Evolutionary conservation across 2,888 invertebrate genomes (phyloP).

Genomic region (Eupithecia centaureata): DNA sequence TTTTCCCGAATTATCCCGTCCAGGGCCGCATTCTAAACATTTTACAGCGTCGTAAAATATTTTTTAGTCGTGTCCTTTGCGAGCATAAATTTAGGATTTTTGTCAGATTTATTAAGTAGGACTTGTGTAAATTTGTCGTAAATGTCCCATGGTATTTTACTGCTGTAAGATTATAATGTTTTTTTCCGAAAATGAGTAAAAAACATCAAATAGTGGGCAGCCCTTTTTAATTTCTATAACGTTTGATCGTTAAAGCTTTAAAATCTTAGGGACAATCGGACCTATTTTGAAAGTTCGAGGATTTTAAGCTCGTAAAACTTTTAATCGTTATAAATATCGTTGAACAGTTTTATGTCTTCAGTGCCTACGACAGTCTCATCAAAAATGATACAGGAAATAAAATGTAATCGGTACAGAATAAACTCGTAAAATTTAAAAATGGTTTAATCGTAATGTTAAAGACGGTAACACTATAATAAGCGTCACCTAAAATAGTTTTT

Average conservation of each 20-base stretch:
- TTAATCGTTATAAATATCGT: conserved; percentile 48
- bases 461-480: conserved; percentile 35
- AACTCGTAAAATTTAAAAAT: conserved; percentile 38
- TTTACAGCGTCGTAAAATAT: conserved; percentile 66
- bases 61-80: conserved; percentile 61
- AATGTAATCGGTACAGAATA: conserved; percentile 39
- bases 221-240: conserved; percentile 59
- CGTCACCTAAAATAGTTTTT: conserved; percentile 35
- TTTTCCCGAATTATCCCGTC: conserved; percentile 67
- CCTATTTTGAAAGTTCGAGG: conserved; percentile 41
- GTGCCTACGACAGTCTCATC: conserved; percentile 39
- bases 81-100: conserved; percentile 74
- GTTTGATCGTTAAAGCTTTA: conserved; percentile 63
- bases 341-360: conserved; percentile 42
- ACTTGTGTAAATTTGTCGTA: conserved; percentile 80
- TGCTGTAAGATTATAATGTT: conserved; percentile 69
- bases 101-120: conserved; percentile 80
- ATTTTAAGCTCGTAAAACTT: conserved; percentile 43
- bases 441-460: conserved; percentile 41
- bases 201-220: conserved; percentile 60
- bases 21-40: conserved; percentile 62
- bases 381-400: conserved; percentile 44
- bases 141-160: conserved; percentile 78
- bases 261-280: conserved; percentile 46
- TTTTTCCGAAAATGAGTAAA: conserved; percentile 56